Percentiles rank a stretch among this genome's conserved stretches.
phyloP scores from a whole-genome alignment of 2,113 vertebrate species.

The Monarcha castaneiventris region DNA sequence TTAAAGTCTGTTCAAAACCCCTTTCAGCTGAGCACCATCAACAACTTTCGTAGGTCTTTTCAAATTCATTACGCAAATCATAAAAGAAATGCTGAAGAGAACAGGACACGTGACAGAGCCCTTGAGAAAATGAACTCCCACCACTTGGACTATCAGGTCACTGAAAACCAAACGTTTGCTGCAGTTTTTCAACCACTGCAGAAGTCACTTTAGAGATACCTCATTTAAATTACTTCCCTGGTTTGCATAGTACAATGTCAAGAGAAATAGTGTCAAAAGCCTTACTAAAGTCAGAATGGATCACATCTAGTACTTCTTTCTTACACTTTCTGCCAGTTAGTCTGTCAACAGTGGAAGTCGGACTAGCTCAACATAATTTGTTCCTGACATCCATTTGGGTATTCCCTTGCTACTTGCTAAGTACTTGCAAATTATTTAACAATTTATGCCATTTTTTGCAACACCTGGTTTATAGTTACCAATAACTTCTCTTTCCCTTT shows the following conservation, averaged over 20 bases:
- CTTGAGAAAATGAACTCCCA: not conserved
- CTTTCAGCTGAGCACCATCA: not conserved
- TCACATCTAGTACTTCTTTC: not conserved
- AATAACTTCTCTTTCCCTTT: not conserved
- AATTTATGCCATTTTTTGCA: not conserved
- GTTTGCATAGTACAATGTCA: conserved; percentile 17
- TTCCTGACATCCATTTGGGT: not conserved
- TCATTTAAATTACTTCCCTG: not conserved
- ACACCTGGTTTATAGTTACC: not conserved
- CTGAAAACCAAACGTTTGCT: not conserved
- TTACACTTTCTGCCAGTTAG: not conserved
- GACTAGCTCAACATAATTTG: not conserved
- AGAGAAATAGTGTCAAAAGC: conserved; percentile 43
- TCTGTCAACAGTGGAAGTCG: not conserved
- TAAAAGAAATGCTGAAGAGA: not conserved
- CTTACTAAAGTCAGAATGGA: conserved; percentile 29
- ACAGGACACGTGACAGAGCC: not conserved
- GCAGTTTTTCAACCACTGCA: not conserved
- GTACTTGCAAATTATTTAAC: not conserved
- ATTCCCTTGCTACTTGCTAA: not conserved
- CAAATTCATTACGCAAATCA: not conserved
- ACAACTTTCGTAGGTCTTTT: not conserved
- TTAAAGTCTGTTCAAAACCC: not conserved
- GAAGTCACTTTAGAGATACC: not conserved
- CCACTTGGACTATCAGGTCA: not conserved